Evolutionary conservation across 2,888 invertebrate genomes (phyloP), one percentile per base, ranked within the genome.

Genomic region (Eupithecia abbreviata): DNA sequence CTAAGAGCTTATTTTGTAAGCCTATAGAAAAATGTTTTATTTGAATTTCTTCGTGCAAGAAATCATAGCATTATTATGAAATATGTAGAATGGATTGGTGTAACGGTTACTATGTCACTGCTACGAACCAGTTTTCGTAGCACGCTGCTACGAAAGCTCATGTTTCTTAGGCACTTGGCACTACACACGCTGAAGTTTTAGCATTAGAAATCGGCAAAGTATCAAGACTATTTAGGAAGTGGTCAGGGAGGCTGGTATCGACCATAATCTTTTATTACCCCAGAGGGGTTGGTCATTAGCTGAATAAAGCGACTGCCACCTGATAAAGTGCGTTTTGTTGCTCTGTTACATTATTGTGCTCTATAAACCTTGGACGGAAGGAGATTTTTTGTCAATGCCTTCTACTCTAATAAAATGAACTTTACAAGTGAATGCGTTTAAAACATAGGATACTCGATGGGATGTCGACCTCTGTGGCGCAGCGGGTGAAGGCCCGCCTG

Each of bases 241-340:
- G 76, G 73, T 73, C 76, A 73, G 76, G 65, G 73, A 87, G 75
- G 76, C 78, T 91, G 91, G 90, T 93, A 93, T 93, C 93, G 94
- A 94, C 94, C n/a, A n/a, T n/a, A n/a, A n/a, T n/a, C n/a, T 94
- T 94, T 93, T 94, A 94, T 94, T 94, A 93, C 92, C 90, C 90
- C 86, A 85, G 93, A 92, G 93, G 93, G 93, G 93, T 91, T 92
- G 93, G 93, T 94, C 94, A 94, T 95, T 94, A 95, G 93, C 91
- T 88, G 92, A 89, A 93, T 94, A 94, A 94, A 94, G 93, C 94
- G 92, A 88, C 92, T 91, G 93, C 92, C 94, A 94, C 94, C 94
- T 95, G 93, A 94, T 94, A 93, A 94, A 94, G 93, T 94, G 94
- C 93, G 94, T 93, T 94, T 94, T 94, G 93, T 94, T 94, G 93